Conservation (phyloP, 2,113 vertebrate species). For the Loxodonta africana region DNA sequence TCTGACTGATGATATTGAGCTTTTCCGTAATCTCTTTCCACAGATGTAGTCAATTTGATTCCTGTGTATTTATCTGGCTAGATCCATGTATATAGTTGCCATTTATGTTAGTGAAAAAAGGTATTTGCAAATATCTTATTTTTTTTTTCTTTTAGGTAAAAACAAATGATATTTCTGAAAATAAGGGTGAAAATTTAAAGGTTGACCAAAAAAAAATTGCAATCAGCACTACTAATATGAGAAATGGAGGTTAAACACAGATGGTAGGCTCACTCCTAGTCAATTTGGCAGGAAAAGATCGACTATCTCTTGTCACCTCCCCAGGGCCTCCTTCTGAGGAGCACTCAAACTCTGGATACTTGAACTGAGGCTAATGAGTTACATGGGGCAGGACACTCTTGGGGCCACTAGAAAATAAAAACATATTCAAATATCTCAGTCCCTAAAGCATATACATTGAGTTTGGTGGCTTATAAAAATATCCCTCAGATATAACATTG, state of each 20-base stretch:
- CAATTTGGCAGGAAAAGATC: background rate
- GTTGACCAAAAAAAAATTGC: background rate
- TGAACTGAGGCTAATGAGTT: slow-evolving; percentile 63
- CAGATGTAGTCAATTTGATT: no score
- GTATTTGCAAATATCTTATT: no score
- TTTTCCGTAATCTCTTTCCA: no score
- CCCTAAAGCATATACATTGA: background rate
- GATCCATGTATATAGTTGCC: no score
- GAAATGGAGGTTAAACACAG: background rate
- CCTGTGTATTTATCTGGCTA: no score
- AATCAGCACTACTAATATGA: background rate
- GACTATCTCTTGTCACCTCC: background rate
- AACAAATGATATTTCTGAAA: slow-evolving; percentile 26
- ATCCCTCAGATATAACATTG: background rate
- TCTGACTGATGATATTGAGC: no score
- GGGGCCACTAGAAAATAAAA: slow-evolving; percentile 42
- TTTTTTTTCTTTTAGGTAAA: background rate
- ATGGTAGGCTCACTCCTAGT: background rate
- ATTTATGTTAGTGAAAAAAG: no score
- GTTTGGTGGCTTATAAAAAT: slow-evolving; percentile 27
- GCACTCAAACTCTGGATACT: slow-evolving; percentile 13
- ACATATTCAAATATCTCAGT: background rate
- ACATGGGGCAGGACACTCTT: slow-evolving; percentile 37
- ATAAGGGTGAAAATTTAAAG: background rate
- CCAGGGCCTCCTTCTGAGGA: background rate